These are phyloP conservation scores for Falcunculus frontatus DNA, from an alignment of 2,113 vertebrate species.

Conservation along the genomic window DNA sequence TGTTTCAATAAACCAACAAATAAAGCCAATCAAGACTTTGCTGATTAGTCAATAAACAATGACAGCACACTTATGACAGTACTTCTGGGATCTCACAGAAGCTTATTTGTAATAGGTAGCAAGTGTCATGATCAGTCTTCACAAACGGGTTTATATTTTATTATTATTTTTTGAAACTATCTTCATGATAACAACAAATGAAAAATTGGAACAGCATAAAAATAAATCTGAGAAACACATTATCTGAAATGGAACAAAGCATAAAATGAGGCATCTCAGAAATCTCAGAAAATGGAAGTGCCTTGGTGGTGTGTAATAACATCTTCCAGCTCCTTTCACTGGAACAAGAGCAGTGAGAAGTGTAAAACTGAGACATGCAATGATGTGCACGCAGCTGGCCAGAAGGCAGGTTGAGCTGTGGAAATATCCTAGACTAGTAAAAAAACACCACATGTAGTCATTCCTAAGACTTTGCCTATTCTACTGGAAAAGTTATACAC, in stretches of 20 bases:
- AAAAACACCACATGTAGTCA: fast-evolving
- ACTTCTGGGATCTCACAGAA: constrained; percentile 1
- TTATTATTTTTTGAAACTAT: neutral
- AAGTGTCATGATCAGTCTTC: neutral
- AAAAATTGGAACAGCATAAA: neutral
- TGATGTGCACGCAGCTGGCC: neutral
- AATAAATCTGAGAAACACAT: neutral
- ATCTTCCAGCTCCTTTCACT: neutral
- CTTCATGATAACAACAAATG: neutral
- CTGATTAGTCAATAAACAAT: constrained; percentile 80
- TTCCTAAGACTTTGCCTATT: neutral
- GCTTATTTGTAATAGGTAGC: constrained; percentile 29
- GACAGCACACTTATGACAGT: constrained; percentile 40
- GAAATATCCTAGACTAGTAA: neutral
- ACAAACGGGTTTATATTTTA: neutral
- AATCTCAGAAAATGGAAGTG: neutral
- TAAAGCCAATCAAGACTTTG: constrained; percentile 90
- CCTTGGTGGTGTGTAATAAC: neutral
- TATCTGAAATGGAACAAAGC: neutral
- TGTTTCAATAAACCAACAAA: constrained; percentile 88
- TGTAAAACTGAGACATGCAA: neutral
- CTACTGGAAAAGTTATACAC: neutral
- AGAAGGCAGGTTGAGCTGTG: neutral
- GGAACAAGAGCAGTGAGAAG: neutral
- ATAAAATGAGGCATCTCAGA: neutral